Evolutionary conservation across 2,113 vertebrate genomes (phyloP), one percentile per base, ranked within the genome.

Genomic region (Ammodytes marinus): DNA sequence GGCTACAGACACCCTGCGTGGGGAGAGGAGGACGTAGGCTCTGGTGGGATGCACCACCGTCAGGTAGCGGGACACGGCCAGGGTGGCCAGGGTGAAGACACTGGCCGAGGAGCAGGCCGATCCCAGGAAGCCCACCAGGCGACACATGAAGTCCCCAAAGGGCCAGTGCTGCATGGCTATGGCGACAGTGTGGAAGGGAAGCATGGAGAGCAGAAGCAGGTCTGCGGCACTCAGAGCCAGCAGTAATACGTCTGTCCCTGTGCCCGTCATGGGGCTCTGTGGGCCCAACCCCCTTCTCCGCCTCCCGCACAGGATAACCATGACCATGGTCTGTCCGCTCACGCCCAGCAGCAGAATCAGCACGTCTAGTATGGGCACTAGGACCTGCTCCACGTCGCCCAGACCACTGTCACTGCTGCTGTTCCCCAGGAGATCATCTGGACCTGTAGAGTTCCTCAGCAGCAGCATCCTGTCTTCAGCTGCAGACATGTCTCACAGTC

Each of bases 151-250:
- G 68, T 84, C 52, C 11, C 94, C 95, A 19, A 96, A 95, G 0
- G 93, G 92, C 95, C 95, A 95, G 2, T 57, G 64, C 42, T 90
- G 89, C 65, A 83, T 69, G n/a, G 89, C 93, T 7, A 95, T 88
- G 81, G 94, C 88, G 0, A 59, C 84, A 0, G 95, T 89, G 91
- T 95, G 92, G 74, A 95, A 95, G 11, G 95, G 95, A 40, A 95
- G 59, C 63, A 88, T 86, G 57, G 78, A 80, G n/a, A 96, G 94
- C 65, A 95, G 61, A 1, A 95, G 89, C 55, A 95, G 86, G 80
- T 95, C 95, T 0, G 95, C 92, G 2, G 78, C 64, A 8, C 94
- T 95, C 52, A 96, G 87, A 15, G 91, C 88, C 79, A 96, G 71
- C 35, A 96, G 93, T 46, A 95, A 91, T 45, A 89, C 58, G 76